Evolutionary conservation across 2,888 invertebrate genomes (phyloP), one percentile per base, ranked within the genome.

Genomic region (Cistogaster globosa): DNA sequence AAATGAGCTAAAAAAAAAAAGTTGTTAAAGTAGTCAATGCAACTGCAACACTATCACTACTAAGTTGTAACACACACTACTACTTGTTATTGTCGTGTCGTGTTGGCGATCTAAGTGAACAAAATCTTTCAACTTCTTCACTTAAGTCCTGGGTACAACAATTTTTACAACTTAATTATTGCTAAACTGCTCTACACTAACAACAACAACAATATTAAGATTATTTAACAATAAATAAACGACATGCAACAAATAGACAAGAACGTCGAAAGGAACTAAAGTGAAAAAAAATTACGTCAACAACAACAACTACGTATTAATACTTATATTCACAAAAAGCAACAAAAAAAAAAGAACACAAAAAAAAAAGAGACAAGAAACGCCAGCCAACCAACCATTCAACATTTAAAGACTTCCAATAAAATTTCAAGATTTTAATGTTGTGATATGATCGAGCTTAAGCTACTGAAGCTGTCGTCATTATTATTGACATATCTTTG

Each of bases 131-230:
- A 71, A 72, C 60, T 81, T 81, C 55, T 81, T 81, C 20, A 45
- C 26, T 58, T 36, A 26, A 71, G 77, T 42, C 63, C 53, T 58
- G 38, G 45, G 20, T 89, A 90, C 89, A 87, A 88, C 89, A 90
- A 89, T 90, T 90, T 80, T 90, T 90, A 90, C 91, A 90, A 91
- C 90, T 90, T 90, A 90, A 90, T 90, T 90, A 90, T 90, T 90
- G 89, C 90, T 91, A 90, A 90, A 91, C 90, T 90, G 88, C 88
- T 82, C 88, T 88, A 80, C 86, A 87, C 45, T 48, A 58, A 75
- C 62, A 60, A 67, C 65, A 78, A 72, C 67, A 68, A 80, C 57
- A 60, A 72, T 65, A 78, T 55, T 57, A 53, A 83, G 79, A 84
- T 83, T 83, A 79, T 80, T 77, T 76, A 80, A 76, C 72, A 86